phyloP scores from a whole-genome alignment of 2,797 vertebrate species.

The Catostomus latipinnis region DNA sequence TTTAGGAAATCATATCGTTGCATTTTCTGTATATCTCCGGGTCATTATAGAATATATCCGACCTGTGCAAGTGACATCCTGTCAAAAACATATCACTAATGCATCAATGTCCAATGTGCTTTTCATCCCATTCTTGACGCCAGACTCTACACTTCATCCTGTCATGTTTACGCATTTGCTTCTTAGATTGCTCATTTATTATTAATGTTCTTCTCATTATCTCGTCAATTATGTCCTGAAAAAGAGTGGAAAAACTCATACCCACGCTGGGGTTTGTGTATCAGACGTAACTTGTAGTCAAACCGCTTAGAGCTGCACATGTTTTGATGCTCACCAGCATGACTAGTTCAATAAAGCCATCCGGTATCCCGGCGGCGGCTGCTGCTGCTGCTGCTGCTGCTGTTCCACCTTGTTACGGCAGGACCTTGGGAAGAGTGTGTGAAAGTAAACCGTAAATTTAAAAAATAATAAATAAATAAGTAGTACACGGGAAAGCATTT shows the following conservation, averaged over 20 bases:
- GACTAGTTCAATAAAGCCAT: constrained; percentile 1
- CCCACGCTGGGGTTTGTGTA: not conserved
- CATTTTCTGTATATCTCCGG: not conserved
- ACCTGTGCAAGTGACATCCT: too few relatives aligned
- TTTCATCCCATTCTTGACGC: not conserved
- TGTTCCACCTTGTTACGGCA: not conserved
- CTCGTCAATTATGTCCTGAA: not conserved
- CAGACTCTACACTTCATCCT: not conserved
- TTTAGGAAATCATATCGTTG: not conserved
- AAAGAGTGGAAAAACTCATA: not conserved
- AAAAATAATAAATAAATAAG: not conserved
- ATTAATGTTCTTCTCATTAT: not conserved
- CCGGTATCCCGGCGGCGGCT: not conserved
- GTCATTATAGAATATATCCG: not conserved
- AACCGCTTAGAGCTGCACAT: not conserved
- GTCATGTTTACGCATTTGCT: not conserved
- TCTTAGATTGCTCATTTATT: not conserved
- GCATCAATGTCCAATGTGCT: not conserved
- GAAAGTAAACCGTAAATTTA: not conserved
- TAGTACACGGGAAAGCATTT: not conserved
- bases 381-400: not conserved
- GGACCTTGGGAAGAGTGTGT: not conserved
- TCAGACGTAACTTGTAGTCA: constrained; percentile 15
- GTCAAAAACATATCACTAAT: not conserved
- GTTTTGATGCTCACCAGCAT: constrained; percentile 6